Evolutionary conservation across 1,140 invertebrate genomes (phyloP), one percentile per base, ranked within the genome.

Genomic region (Drosophila jambulina): DNA sequence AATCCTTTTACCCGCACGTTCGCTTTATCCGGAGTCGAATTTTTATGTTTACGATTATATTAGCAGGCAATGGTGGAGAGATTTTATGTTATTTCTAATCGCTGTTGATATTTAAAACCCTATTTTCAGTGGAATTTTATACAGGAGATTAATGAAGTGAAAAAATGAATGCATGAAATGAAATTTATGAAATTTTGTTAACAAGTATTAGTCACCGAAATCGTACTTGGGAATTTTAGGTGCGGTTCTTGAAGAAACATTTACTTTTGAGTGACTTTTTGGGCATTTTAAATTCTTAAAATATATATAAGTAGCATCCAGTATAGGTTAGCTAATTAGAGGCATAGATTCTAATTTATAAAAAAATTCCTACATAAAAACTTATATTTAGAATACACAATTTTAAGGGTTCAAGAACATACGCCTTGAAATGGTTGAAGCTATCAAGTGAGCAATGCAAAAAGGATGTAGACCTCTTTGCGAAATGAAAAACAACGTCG

Each of bases 381-480:
- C 12, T 17, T 54, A 36, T 36, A 17, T 32, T 21, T 2, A 19
- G 17, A 19, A 38, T 17, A 38, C 4, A 2, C 0, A 17, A 38
- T 6, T 9, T n/a, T n/a, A n/a, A n/a, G n/a, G n/a, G n/a, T n/a
- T 32, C 0, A 10, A 17, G 25, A 54, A 6, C 17, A 23, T 23
- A 10, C 6, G 0, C 32, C 32, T 12, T 60, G 29, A 36, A 54
- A 25, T 27, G 7, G 4, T 19, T 23, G 4, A 25, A 25, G 32
- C 53, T 56, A 5, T 13, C 19, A 72, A 72, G 59, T 48, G 69
- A 56, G 42, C 69, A 72, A 42, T 38, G 21, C 32, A 19, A 57
- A 42, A 25, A 19, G 38, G 12, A 5, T 42, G 19, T 13, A 40
- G 34, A 48, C 49, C 42, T 40, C 67, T 72, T 45, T 17, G 29